A percentile compares a stretch with the other conserved stretches of the same genome.
Evolutionary conservation across 2,797 vertebrate species (phyloP).

Genomic region (Ctenochaetus hawaiiensis): DNA sequence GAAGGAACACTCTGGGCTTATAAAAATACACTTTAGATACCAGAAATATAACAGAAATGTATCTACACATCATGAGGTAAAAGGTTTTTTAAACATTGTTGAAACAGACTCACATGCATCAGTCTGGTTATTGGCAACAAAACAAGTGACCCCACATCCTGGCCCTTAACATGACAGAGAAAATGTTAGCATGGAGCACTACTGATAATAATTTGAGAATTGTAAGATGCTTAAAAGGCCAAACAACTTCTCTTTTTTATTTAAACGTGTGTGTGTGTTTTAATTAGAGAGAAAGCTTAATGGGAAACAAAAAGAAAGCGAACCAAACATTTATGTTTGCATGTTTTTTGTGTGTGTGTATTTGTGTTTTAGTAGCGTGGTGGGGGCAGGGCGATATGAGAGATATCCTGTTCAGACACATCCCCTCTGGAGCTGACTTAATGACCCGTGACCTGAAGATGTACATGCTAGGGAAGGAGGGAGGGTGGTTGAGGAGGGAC

Average conservation of each 20-base stretch:
- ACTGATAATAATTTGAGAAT: conserved; percentile 1
- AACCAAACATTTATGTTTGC: conserved; percentile 7
- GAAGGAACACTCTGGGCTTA: background rate
- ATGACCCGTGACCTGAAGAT: conserved; percentile 84
- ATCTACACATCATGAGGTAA: background rate
- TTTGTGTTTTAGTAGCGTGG: conserved; percentile 62
- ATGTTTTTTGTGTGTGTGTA: conserved; percentile 31
- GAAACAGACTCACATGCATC: too few species aligned
- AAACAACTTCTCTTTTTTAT: background rate
- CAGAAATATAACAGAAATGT: background rate
- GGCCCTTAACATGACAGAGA: background rate
- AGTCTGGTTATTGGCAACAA: background rate
- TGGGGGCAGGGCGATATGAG: conserved; percentile 77
- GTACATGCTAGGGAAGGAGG: conserved; percentile 67
- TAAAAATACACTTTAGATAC: background rate
- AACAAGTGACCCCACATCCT: background rate
- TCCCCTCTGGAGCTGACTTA: conserved; percentile 80
- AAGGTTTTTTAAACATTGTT: background rate
- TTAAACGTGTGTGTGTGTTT: background rate
- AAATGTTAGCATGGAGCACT: background rate
- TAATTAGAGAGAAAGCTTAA: background rate
- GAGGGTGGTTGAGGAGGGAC: conserved; percentile 31
- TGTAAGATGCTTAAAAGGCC: too few species aligned
- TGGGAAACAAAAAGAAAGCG: background rate
- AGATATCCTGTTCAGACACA: conserved; percentile 81